phyloP scores from a whole-genome alignment of 2,888 invertebrate genomes.

The Callinectes sapidus region DNA sequence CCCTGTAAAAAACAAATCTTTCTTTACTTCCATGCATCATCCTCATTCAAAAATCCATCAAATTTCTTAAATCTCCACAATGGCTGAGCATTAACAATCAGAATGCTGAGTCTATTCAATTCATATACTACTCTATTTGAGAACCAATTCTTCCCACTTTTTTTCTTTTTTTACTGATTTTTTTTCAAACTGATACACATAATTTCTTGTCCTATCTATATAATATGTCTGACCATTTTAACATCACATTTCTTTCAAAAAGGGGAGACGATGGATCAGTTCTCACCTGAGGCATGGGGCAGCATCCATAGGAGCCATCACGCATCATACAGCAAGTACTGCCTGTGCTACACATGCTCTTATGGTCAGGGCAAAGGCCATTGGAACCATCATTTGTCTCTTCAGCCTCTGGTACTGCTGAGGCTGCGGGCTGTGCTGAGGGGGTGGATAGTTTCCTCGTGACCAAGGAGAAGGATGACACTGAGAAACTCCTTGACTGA shows the following conservation, averaged over 20 bases:
- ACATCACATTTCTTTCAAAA: too few relatives aligned
- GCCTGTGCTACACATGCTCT: constrained; percentile 38
- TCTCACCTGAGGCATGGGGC: constrained; percentile 50
- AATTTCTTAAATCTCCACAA: too few relatives aligned
- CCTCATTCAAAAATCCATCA: too few relatives aligned
- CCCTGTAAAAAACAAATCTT: too few relatives aligned
- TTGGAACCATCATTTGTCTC: not conserved
- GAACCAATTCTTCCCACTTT: not conserved
- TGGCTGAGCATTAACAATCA: too few relatives aligned
- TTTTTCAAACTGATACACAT: too few relatives aligned
- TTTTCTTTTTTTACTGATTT: too few relatives aligned
- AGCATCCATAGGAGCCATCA: constrained; percentile 54
- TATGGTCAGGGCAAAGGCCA: constrained; percentile 47
- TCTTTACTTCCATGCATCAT: too few relatives aligned
- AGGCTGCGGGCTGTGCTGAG: not conserved
- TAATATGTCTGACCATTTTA: too few relatives aligned
- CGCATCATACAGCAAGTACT: constrained; percentile 48
- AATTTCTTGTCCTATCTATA: too few relatives aligned
- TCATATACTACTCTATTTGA: too few relatives aligned
- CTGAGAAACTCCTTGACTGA: not conserved
- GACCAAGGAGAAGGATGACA: constrained; percentile 5
- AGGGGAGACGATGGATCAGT: not conserved
- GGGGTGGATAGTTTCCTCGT: not conserved
- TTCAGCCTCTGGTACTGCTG: not conserved
- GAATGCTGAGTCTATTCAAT: too few relatives aligned